phyloP scores from a whole-genome alignment of 2,113 vertebrate genomes.

The Rissa tridactyla region DNA sequence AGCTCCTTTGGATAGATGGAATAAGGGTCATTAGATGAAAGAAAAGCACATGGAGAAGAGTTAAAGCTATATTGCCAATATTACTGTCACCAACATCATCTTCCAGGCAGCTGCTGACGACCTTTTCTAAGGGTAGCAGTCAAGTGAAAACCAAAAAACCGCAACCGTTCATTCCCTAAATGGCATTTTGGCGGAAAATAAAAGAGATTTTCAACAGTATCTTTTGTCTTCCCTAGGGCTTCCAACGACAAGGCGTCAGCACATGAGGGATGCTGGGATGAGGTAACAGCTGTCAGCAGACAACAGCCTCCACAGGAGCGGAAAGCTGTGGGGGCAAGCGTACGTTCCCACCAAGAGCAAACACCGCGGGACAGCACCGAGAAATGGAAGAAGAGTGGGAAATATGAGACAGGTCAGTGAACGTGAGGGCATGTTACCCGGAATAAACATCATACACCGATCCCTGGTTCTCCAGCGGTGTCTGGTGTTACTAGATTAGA shows the following conservation, averaged over 20 bases:
- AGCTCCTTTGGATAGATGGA: not conserved
- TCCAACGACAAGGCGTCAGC: not conserved
- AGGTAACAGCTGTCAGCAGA: not conserved
- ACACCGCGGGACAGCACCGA: not conserved
- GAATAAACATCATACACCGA: not conserved
- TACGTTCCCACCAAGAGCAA: not conserved
- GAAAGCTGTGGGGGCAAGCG: not conserved
- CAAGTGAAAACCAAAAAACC: not conserved
- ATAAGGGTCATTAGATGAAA: not conserved
- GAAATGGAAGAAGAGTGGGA: not conserved
- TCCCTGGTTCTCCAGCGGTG: not conserved
- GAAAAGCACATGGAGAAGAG: not conserved
- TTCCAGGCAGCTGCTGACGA: not conserved
- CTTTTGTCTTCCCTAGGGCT: not conserved
- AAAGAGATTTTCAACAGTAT: not conserved
- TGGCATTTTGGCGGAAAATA: not conserved
- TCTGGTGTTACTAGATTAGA: not conserved
- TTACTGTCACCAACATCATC: not conserved
- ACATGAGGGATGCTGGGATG: not conserved
- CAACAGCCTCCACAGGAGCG: not conserved
- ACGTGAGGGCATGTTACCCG: accelerated
- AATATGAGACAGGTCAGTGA: not conserved
- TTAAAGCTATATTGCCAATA: not conserved
- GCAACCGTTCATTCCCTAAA: not conserved
- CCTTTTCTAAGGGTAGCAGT: not conserved